Conservation (phyloP, 1,140 invertebrate species). For the Acromyrmex heyeri region DNA sequence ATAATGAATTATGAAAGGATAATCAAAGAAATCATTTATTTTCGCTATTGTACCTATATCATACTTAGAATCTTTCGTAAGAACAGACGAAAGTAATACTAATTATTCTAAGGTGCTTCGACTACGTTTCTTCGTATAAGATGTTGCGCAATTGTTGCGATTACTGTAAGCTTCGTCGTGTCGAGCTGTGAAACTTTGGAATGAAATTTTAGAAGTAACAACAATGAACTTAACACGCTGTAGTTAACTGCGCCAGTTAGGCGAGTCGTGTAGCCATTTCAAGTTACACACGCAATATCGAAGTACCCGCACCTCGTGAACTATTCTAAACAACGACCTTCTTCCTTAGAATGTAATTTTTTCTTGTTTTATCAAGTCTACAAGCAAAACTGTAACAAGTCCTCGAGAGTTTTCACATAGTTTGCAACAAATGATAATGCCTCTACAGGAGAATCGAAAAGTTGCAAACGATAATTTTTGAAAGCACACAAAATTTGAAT, state of each 20-base stretch:
- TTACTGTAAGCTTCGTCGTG: constrained; percentile 20
- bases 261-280: constrained; percentile 8
- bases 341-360: not conserved
- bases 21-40: not conserved
- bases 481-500: not conserved
- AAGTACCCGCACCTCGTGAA: not conserved
- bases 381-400: not conserved
- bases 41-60: not conserved
- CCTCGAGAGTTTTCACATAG: not conserved
- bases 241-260: constrained; percentile 31
- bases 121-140: not conserved
- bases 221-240: constrained; percentile 48
- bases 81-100: not conserved
- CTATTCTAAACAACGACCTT: not conserved
- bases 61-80: not conserved
- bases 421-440: constrained; percentile 7
- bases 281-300: constrained; percentile 10
- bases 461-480: constrained; percentile 15
- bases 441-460: not conserved
- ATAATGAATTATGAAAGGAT: not conserved
- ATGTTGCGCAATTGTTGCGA: constrained; percentile 21
- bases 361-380: not conserved
- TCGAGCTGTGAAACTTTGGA: constrained; percentile 22
- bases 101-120: constrained; percentile 30
- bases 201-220: constrained; percentile 51